Percentiles rank a stretch among this genome's conserved stretches.
These are phyloP conservation scores for Anoplophora glabripennis DNA, from an alignment of 1,140 invertebrate species.

Conservation along the genomic window DNA sequence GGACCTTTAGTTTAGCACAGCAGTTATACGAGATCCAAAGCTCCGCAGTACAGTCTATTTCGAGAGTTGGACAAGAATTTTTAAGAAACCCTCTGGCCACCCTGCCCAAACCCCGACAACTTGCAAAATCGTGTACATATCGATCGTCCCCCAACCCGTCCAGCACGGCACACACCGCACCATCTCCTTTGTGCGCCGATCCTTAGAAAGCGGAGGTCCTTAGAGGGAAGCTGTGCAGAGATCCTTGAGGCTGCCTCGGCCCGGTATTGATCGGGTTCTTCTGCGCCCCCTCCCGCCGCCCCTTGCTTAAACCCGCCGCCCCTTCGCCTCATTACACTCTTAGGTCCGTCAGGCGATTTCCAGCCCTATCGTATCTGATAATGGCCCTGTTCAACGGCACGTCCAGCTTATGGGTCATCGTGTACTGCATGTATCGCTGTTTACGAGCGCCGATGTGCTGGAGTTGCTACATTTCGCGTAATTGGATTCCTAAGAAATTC, in stretches of 20 bases:
- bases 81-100: too few relatives aligned
- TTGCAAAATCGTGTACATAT: too few relatives aligned
- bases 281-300: constrained; percentile 25
- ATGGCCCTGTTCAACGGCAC: constrained; percentile 28
- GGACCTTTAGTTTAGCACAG: too few relatives aligned
- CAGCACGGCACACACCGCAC: too few relatives aligned
- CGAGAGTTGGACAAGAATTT: too few relatives aligned
- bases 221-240: too few relatives aligned
- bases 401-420: constrained; percentile 39
- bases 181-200: too few relatives aligned
- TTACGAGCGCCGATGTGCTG: not conserved
- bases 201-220: too few relatives aligned
- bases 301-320: constrained; percentile 41
- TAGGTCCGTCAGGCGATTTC: constrained; percentile 32
- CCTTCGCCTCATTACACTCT: constrained; percentile 45
- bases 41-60: too few relatives aligned
- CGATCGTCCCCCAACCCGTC: too few relatives aligned
- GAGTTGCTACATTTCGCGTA: constrained; percentile 7
- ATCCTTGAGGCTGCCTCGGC: not conserved
- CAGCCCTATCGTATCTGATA: constrained; percentile 35
- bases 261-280: constrained; percentile 40
- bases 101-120: too few relatives aligned
- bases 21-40: too few relatives aligned
- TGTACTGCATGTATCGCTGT: constrained; percentile 17
- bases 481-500: constrained; percentile 17